phyloP scores from a whole-genome alignment of 1,140 invertebrate species.

The Limonius californicus region DNA sequence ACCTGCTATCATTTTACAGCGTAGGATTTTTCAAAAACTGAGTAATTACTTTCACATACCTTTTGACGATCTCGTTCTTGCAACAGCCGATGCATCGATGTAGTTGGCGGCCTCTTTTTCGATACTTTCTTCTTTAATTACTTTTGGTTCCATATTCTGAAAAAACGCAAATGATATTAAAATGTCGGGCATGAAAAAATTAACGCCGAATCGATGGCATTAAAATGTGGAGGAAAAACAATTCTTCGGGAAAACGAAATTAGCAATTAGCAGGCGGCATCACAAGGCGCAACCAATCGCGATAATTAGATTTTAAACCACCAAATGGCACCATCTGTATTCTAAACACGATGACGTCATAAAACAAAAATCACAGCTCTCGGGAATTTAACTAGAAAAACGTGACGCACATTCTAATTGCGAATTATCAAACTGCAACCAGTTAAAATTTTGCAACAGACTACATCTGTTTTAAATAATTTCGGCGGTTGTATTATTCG shows the following conservation, averaged over 20 bases:
- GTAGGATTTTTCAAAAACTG: no score
- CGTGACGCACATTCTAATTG: constrained; percentile 41
- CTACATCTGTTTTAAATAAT: constrained; percentile 21
- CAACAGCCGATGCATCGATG: constrained; percentile 9
- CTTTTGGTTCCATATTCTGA: constrained; percentile 45
- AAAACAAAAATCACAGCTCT: constrained; percentile 41
- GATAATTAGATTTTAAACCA: constrained; percentile 41
- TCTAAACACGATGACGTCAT: constrained; percentile 40
- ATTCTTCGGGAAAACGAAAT: not conserved
- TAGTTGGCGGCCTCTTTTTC: constrained; percentile 38
- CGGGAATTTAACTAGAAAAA: constrained; percentile 38
- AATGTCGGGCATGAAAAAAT: constrained; percentile 10
- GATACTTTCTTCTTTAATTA: constrained; percentile 43
- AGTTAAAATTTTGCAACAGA: constrained; percentile 25
- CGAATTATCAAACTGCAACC: constrained; percentile 37
- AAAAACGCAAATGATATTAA: constrained; percentile 25
- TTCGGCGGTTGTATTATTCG: not conserved
- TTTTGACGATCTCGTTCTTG: constrained; percentile 36
- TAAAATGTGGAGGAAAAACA: not conserved
- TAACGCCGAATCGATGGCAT: not conserved
- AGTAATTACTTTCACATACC: constrained; percentile 32
- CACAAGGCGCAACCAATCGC: constrained; percentile 20
- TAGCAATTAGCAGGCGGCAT: constrained; percentile 5
- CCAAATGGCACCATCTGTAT: constrained; percentile 36
- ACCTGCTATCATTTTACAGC: no score